Evolutionary conservation across 2,888 invertebrate species (phyloP), one percentile per base, ranked within the genome.

Genomic region (Lasioglossum malachurum): DNA sequence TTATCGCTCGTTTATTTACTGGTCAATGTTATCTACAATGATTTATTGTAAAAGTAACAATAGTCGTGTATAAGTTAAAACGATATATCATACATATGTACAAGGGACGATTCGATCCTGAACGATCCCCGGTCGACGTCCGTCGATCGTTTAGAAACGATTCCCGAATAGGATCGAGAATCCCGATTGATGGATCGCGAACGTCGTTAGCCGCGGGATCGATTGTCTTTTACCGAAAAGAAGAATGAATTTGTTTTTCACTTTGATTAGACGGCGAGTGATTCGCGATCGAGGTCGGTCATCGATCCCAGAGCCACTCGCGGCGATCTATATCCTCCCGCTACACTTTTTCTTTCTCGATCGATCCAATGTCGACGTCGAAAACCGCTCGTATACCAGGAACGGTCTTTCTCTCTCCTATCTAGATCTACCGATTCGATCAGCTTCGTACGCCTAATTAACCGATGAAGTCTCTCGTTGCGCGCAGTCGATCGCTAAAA

Each of bases 1-100:
- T 93, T 88, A 92, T 87, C 89, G 86, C 75, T 92, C 87, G 83
- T 93, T 94, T 93, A 93, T 93, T 93, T 91, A 89, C 87, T 91
- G 90, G 88, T 92, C 90, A 89, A 89, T 92, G 91, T 93, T 94
- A 94, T 94, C 93, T 94, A 94, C 94, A 94, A 92, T 92, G 90
- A 92, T 93, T 92, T 92, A 91, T 92, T 92, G 92, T 94, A 94
- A 94, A 94, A 94, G 93, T 94, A 94, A 94, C 94, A 94, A 94
- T 94, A 93, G 91, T 91, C 80, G 89, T 90, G 91, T 93, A 92
- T 93, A 93, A 93, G 90, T 94, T 93, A 93, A 93, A 93, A 93
- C 92, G 91, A 93, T 94, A 94, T 93, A 94, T 93, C 76, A 91
- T 94, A 94, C 94, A 94, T 94, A 94, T 94, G 89, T 94, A 94